These are phyloP conservation scores for Tetragonisca angustula DNA, from an alignment of 2,888 invertebrate genomes.

Conservation along the genomic window DNA sequence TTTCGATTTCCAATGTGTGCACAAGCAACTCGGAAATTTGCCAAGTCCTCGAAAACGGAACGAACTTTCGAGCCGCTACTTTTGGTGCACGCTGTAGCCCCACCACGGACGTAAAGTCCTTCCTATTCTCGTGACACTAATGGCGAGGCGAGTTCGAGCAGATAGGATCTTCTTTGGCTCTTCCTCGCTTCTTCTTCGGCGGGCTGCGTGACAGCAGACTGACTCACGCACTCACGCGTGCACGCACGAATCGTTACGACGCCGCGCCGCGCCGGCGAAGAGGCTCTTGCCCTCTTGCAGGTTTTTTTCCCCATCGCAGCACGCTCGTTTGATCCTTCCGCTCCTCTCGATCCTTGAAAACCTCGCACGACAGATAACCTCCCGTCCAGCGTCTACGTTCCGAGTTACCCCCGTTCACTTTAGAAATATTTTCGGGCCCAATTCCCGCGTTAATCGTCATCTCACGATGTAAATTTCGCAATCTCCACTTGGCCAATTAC, in stretches of 20 bases:
- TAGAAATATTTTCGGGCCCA: not conserved
- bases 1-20: too few species aligned
- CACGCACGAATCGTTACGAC: conserved; percentile 56
- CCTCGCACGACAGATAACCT: conserved; percentile 23
- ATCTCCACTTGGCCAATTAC: not conserved
- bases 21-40: too few species aligned
- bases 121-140: conserved; percentile 68
- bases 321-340: conserved; percentile 62
- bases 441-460: not conserved
- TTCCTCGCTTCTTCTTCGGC: conserved; percentile 62
- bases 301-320: conserved; percentile 23
- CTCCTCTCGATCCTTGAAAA: conserved; percentile 22
- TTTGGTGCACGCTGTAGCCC: conserved; percentile 38
- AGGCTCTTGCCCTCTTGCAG: conserved; percentile 35
- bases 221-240: conserved; percentile 72
- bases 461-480: not conserved
- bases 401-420: not conserved
- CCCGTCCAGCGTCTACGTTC: not conserved
- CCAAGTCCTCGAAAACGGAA: too few species aligned
- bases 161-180: conserved; percentile 74
- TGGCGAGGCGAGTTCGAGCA: conserved; percentile 75
- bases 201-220: conserved; percentile 77
- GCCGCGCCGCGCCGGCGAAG: not conserved
- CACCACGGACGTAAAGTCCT: conserved; percentile 41
- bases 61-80: not conserved